Base-by-base conservation (phyloP, 1,140 invertebrate genomes). In the Centruroides sculpturatus region DNA sequence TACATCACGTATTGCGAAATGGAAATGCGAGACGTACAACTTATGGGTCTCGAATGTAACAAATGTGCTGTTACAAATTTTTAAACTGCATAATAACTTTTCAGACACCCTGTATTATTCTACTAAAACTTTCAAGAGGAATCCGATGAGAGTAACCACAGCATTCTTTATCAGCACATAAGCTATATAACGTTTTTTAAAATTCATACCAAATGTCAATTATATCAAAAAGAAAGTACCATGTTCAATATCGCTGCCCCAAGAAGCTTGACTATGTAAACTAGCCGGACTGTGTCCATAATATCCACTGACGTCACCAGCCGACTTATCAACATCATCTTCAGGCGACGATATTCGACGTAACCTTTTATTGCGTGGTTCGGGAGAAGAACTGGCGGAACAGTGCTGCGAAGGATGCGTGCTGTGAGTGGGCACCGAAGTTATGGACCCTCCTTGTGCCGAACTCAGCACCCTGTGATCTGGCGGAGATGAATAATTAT, bases 401-500 rank as follows among this genome's bases (percentile, higher is more conserved):
- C 41, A 41, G 35, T 67, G 64, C 10, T 59, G 59, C n/a, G 61
- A 11, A 41, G 35, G 23, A 41, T 60, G 60, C 46, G 65, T 59
- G 49, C 61, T 66, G 47, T 64, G 62, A n/a, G 59, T 60, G 49
- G 63, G 55, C 35, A 62, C 50, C 41, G 61, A 35, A 9, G 68
- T 66, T 57, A 71, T 68, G 35, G 73, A 71, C 59, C 71, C 66
- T 62, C 61, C 34, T 49, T 36, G 55, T 50, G 41, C 41, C 8
- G 57, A 54, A 9, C 52, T 55, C 12, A 59, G 47, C 36, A 63
- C 61, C 47, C 64, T 46, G 57, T 70, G 77, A 61, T 82, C 82
- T 62, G 82, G 83, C 66, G 86, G 82, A 66, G 88, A 87, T 55
- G 63, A 61, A 77, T 92, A 92, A 77, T 88, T 93, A 70, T 86